phyloP scores from a whole-genome alignment of 2,797 vertebrate genomes.

The Coracias cyanogaster region DNA sequence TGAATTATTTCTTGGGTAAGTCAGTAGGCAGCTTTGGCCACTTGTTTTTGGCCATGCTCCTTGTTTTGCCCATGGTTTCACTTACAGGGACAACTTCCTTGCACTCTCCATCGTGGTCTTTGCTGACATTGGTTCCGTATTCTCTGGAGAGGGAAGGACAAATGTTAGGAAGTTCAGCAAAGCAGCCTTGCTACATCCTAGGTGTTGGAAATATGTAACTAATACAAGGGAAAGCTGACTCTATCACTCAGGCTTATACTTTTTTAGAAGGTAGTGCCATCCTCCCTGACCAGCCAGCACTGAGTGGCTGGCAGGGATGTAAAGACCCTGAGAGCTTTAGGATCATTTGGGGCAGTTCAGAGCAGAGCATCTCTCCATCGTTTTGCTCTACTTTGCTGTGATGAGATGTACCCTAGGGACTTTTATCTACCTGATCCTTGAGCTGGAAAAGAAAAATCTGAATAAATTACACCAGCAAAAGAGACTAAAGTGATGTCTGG shows the following conservation, averaged over 20 bases:
- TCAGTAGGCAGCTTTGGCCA: neutral
- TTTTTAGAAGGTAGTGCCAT: neutral
- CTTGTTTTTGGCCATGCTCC: too few relatives aligned
- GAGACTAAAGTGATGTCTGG: neutral
- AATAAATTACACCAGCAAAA: neutral
- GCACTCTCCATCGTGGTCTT: slow-evolving; percentile 43
- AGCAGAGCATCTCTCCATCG: neutral
- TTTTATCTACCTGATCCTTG: neutral
- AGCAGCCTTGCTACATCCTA: neutral
- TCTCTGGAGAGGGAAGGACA: slow-evolving; percentile 31
- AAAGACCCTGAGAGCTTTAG: neutral
- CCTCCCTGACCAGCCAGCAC: neutral
- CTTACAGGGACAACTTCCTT: slow-evolving; percentile 42
- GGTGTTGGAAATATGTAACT: neutral
- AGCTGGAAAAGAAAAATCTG: neutral
- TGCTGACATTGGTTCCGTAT: slow-evolving; percentile 44
- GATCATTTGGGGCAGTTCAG: neutral
- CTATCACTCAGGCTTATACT: neutral
- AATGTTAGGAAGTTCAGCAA: neutral
- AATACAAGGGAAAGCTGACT: neutral
- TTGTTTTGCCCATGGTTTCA: neutral
- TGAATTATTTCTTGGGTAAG: neutral
- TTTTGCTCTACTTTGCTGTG: neutral
- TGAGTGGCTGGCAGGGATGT: neutral
- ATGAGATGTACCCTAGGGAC: neutral